Conservation (phyloP, 2,797 vertebrate species). For the Girardinus metallicus region DNA sequence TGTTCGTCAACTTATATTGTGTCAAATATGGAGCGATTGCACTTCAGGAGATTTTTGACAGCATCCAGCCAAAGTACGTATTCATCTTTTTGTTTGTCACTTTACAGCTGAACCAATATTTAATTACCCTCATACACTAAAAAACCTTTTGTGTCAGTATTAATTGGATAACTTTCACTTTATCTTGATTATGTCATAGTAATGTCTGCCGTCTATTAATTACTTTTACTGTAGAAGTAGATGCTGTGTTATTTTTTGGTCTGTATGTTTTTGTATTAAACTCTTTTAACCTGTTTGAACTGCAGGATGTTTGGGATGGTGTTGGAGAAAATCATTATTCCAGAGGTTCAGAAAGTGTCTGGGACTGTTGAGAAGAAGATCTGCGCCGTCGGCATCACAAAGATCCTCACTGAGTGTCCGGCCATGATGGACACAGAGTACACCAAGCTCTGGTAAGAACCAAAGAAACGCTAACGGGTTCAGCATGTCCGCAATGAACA, state of each 20-base stretch:
- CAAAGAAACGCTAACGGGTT: background rate
- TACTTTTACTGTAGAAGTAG: background rate
- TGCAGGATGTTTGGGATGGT: slow-evolving; percentile 99
- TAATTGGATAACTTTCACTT: background rate
- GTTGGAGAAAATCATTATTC: slow-evolving; percentile 96
- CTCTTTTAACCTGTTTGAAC: slow-evolving; percentile 14
- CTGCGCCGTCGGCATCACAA: slow-evolving; percentile 96
- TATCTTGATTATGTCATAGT: background rate
- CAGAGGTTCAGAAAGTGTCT: slow-evolving; percentile 98
- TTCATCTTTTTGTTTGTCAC: background rate
- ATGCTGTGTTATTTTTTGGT: background rate
- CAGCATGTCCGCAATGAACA: background rate
- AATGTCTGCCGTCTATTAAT: background rate
- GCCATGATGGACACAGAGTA: slow-evolving; percentile 99
- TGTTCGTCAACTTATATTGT: slow-evolving; percentile 95
- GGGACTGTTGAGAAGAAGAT: slow-evolving; percentile 97
- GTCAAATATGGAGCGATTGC: slow-evolving; percentile 95
- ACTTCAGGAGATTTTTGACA: slow-evolving; percentile 97
- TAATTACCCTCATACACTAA: background rate
- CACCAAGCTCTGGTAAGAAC: slow-evolving; percentile 92
- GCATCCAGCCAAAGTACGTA: slow-evolving; percentile 96
- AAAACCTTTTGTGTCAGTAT: background rate
- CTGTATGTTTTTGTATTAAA: background rate
- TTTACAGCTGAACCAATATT: background rate
- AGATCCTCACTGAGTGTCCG: slow-evolving; percentile 95